These are phyloP conservation scores for Euura saliciscinereae DNA, from an alignment of 1,140 invertebrate species.

Conservation along the genomic window DNA sequence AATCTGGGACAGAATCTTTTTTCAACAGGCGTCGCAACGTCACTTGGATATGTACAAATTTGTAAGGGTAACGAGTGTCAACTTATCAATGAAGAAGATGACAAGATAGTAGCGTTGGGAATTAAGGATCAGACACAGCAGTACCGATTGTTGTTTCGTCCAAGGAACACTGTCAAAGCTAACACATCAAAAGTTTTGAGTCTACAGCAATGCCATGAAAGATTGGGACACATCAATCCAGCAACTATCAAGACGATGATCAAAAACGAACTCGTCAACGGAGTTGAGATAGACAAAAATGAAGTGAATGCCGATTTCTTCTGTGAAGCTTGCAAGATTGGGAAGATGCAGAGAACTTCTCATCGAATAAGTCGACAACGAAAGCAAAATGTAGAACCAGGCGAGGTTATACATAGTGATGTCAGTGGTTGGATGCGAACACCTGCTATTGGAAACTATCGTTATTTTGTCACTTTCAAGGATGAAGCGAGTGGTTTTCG, in stretches of 20 bases:
- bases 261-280: conserved; percentile 22
- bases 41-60: conserved; percentile 22
- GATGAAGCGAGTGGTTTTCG: conserved; percentile 38
- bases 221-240: conserved; percentile 24
- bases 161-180: conserved; percentile 9
- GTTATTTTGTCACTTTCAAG: conserved; percentile 41
- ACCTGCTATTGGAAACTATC: conserved; percentile 44
- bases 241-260: conserved; percentile 23
- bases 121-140: conserved; percentile 13
- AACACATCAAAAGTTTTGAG: conserved; percentile 16
- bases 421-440: conserved; percentile 29
- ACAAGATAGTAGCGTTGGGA: conserved; percentile 27
- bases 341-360: conserved; percentile 13
- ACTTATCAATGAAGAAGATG: conserved; percentile 19
- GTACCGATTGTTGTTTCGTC: conserved; percentile 20
- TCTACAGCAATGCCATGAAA: conserved; percentile 27
- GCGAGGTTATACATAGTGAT: conserved; percentile 36
- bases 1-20: conserved; percentile 25
- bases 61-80: conserved; percentile 16
- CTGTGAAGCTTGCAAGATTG: conserved; percentile 15
- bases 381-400: conserved; percentile 34
- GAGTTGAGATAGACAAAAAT: conserved; percentile 13
- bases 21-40: conserved; percentile 25
- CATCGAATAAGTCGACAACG: not conserved
- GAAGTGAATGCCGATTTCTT: conserved; percentile 20